Conservation (phyloP, 2,113 vertebrate species). For the Euleptes europaea region DNA sequence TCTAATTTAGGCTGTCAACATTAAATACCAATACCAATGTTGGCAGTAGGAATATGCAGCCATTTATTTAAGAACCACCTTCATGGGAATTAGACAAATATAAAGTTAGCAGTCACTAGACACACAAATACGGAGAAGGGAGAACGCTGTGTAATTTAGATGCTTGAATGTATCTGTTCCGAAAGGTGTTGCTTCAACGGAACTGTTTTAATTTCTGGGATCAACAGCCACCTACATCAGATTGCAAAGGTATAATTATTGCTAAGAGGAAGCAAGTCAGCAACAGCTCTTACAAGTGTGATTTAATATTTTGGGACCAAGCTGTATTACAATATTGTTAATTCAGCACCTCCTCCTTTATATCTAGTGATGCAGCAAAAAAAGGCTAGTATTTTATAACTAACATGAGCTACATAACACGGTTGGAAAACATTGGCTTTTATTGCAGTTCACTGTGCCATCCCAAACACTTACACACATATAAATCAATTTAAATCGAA, state of each 20-base stretch:
- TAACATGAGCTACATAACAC: not conserved
- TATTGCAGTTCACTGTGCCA: too few species aligned
- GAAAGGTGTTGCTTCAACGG: not conserved
- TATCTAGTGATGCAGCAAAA: not conserved
- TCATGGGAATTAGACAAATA: not conserved
- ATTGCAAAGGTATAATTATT: not conserved
- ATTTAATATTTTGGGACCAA: not conserved
- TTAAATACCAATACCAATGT: not conserved
- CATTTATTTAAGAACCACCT: not conserved
- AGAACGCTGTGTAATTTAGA: not conserved
- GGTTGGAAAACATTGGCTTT: too few species aligned
- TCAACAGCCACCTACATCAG: not conserved
- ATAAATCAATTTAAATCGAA: too few species aligned
- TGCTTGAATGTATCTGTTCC: not conserved
- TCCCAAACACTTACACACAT: too few species aligned
- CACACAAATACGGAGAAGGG: not conserved
- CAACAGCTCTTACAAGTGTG: not conserved
- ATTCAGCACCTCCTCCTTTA: not conserved
- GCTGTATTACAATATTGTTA: not conserved
- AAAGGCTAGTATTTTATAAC: not conserved
- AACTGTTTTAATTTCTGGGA: not conserved
- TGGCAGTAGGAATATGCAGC: not conserved
- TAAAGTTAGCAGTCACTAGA: not conserved
- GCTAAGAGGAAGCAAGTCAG: not conserved
- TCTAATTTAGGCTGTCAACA: not conserved